Percentiles rank a stretch among this genome's conserved stretches.
phyloP scores from a whole-genome alignment of 2,113 vertebrate genomes.

The Prunella himalayana region DNA sequence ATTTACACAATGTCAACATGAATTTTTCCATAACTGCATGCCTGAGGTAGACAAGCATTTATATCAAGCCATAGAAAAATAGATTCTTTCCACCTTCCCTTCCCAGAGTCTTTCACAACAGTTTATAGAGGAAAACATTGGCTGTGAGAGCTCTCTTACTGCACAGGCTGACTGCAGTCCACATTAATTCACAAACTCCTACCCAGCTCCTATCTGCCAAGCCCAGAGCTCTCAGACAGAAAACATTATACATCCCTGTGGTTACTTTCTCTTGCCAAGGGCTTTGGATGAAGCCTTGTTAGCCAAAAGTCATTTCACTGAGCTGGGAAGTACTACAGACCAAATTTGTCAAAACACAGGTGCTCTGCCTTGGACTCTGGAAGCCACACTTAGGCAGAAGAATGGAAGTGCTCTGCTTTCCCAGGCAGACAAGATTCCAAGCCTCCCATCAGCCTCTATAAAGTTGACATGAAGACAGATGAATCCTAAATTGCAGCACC shows the following conservation, averaged over 20 bases:
- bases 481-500: not conserved
- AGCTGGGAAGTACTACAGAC: not conserved
- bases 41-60: not conserved
- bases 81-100: not conserved
- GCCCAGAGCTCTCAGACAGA: not conserved
- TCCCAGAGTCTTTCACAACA: conserved; percentile 9
- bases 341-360: not conserved
- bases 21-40: not conserved
- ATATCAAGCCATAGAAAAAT: not conserved
- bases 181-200: not conserved
- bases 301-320: not conserved
- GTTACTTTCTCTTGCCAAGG: not conserved
- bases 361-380: not conserved
- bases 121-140: not conserved
- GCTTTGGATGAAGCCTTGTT: not conserved
- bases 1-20: not conserved
- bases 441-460: not conserved
- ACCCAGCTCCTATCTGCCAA: not conserved
- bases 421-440: not conserved
- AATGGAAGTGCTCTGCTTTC: not conserved
- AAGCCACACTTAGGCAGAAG: not conserved
- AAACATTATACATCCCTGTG: not conserved
- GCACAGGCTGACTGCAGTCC: not conserved
- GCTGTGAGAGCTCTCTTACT: not conserved
- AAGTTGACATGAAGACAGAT: not conserved